phyloP scores from a whole-genome alignment of 2,113 vertebrate species.

The Platichthys stellatus region DNA sequence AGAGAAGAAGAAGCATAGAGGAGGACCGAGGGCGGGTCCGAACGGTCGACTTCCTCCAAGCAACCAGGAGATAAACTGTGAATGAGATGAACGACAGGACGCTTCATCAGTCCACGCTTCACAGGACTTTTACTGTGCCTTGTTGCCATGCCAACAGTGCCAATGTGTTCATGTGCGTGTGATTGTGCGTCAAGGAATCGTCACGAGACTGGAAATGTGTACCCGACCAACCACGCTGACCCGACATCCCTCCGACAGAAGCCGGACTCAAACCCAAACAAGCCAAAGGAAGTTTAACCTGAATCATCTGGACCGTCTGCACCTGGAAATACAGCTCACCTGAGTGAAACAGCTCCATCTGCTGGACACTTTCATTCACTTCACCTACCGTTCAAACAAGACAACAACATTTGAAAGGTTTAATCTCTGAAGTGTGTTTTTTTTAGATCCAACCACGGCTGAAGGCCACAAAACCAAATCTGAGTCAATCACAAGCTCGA shows the following conservation, averaged over 20 bases:
- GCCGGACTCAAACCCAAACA: neutral
- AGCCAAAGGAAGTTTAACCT: neutral
- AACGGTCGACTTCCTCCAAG: constrained; percentile 4
- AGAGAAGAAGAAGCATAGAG: neutral
- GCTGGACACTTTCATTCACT: constrained; percentile 10
- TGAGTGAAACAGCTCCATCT: neutral
- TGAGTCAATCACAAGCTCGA: neutral
- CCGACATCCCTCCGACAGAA: neutral
- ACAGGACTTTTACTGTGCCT: constrained; percentile 56
- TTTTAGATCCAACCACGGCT: neutral
- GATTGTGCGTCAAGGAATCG: constrained; percentile 31
- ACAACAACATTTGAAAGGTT: neutral
- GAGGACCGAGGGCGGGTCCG: constrained; percentile 5
- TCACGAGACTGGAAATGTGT: neutral
- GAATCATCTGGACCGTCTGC: neutral
- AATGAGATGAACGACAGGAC: constrained; percentile 11
- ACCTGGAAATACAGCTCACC: neutral
- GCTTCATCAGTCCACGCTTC: constrained; percentile 31
- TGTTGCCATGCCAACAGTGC: constrained; percentile 75
- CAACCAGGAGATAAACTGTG: constrained; percentile 18
- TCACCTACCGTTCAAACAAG: neutral
- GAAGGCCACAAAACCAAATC: neutral
- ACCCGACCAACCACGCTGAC: neutral
- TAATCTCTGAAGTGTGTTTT: neutral
- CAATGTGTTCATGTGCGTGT: constrained; percentile 48